Evolutionary conservation across 1,140 invertebrate genomes (phyloP).

Genomic region (Meloidogyne floridensis): DNA sequence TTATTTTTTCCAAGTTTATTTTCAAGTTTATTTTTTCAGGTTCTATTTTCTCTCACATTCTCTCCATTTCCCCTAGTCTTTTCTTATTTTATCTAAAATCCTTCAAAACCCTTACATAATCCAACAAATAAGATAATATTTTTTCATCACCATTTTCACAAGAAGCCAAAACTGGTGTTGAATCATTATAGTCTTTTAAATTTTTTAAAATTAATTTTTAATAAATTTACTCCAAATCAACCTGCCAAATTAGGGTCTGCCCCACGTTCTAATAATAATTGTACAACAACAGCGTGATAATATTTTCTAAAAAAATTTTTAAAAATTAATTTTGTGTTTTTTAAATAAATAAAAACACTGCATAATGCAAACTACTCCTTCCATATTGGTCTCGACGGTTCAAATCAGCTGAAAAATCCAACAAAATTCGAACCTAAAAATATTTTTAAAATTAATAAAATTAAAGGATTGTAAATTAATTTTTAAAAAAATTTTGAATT

Average conservation of each 20-base stretch:
- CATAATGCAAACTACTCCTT: constrained; percentile 30
- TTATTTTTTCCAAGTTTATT: not conserved
- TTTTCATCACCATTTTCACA: constrained; percentile 34
- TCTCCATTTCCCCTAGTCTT: too few relatives aligned
- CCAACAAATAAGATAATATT: constrained; percentile 23
- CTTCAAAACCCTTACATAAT: not conserved
- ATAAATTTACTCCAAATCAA: not conserved
- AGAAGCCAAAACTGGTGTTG: constrained; percentile 18
- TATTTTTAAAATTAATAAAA: not conserved
- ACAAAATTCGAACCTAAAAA: constrained; percentile 18
- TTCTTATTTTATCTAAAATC: not conserved
- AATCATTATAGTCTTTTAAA: constrained; percentile 18
- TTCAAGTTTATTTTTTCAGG: not conserved
- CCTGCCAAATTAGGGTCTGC: constrained; percentile 27
- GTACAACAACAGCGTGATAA: constrained; percentile 24
- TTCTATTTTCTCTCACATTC: too few relatives aligned
- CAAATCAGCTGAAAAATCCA: constrained; percentile 21
- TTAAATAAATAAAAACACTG: not conserved
- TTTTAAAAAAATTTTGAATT: too few relatives aligned
- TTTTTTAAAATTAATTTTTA: not conserved
- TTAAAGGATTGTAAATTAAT: not conserved
- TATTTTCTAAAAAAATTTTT: constrained; percentile 15
- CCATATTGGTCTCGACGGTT: constrained; percentile 22
- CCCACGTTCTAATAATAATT: constrained; percentile 24
- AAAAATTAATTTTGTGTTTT: not conserved